Evolutionary conservation across 2,797 vertebrate genomes (phyloP).

Genomic region (Gymnoscopelus braueri): DNA sequence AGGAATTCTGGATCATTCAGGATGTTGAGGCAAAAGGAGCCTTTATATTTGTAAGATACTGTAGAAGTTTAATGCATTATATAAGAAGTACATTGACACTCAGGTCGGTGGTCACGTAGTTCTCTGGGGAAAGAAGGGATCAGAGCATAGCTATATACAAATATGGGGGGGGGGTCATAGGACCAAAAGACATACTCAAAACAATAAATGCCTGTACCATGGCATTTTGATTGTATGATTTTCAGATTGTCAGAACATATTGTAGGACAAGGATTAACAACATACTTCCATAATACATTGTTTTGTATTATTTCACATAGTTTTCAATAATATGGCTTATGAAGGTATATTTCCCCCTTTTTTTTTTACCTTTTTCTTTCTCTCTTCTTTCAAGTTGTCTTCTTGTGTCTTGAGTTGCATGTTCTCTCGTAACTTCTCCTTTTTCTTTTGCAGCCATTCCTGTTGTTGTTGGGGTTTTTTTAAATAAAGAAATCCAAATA

Average conservation of each 20-base stretch:
- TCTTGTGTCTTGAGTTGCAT: slow-evolving; percentile 84
- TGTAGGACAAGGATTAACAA: too few species aligned
- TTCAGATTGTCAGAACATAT: too few species aligned
- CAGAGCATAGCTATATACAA: too few species aligned
- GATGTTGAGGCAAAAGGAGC: neutral
- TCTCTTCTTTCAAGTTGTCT: slow-evolving; percentile 78
- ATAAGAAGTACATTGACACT: too few species aligned
- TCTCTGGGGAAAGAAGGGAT: too few species aligned
- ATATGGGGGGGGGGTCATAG: too few species aligned
- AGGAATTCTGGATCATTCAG: neutral
- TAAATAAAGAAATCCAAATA: too few species aligned
- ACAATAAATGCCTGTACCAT: too few species aligned
- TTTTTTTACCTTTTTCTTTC: slow-evolving; percentile 66
- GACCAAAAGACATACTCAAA: too few species aligned
- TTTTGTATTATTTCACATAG: neutral
- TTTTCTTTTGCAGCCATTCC: slow-evolving; percentile 95
- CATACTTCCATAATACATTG: neutral
- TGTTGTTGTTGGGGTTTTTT: slow-evolving; percentile 52
- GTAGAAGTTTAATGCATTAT: neutral
- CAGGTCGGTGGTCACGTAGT: too few species aligned
- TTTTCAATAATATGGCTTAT: neutral
- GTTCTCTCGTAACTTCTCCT: slow-evolving; percentile 72
- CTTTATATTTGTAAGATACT: neutral
- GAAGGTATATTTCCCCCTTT: neutral
- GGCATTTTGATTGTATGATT: too few species aligned